Evolutionary conservation across 2,888 invertebrate species (phyloP), one percentile per base, ranked within the genome.

Genomic region (Scrobipalpa costella): DNA sequence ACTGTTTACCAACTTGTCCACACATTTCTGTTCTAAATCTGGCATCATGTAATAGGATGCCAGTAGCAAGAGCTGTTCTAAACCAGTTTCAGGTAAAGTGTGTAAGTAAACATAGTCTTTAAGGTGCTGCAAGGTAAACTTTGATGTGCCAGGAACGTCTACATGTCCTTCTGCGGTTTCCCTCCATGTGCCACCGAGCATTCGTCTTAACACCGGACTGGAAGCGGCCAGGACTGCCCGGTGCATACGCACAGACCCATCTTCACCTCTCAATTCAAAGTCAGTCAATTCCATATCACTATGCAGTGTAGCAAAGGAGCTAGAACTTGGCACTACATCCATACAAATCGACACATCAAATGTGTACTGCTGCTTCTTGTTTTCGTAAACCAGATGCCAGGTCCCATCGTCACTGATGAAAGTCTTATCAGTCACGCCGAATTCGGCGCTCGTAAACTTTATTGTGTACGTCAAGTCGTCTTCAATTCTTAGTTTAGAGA

Each of bases 21-120:
- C 76, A 65, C 85, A 84, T 59, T 71, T 76, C 67, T 73, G 74
- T 63, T 83, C 82, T 44, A 85, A 69, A 44, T 80, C 81, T 7
- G 79, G 77, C 74, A 85, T 84, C 71, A 82, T 79, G 63, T 83
- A 85, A 55, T 74, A 79, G 0, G 77, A 71, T 1, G 84, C 76
- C 0, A 84, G 67, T 0, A 83, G 67, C 52, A 85, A 59, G 1
- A 85, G 68, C 52, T 83, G 79, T 38, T 79, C 76, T 49, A 84
- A 63, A 0, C 78, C 83, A 0, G 62, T 63, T 0, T 78, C 72
- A 0, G 84, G 84, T 6, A 84, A 61, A 2, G 57, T 72, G 50
- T 75, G 76, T 19, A 83, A 67, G 64, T 85, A 85, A 3, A 85
- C 68, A 65, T 81, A 85, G 66, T 75, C 70, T 65, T 85, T 85